phyloP scores from a whole-genome alignment of 2,888 invertebrate species.

The Dichetophora obliterata region DNA sequence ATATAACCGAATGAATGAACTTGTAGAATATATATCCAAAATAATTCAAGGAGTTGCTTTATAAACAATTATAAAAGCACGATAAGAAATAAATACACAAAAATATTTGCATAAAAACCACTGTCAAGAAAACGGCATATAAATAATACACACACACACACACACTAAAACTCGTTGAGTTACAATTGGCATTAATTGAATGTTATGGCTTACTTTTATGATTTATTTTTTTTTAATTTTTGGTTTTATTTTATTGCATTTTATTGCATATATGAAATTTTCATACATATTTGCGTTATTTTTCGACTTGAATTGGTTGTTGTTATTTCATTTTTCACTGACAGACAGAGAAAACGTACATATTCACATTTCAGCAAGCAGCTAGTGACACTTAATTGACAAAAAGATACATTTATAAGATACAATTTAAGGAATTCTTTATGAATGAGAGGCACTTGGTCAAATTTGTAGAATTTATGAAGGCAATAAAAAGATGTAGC shows the following conservation, averaged over 20 bases:
- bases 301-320: not conserved
- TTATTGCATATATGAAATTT: not conserved
- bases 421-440: not conserved
- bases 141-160: not conserved
- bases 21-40: not conserved
- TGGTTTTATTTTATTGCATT: not conserved
- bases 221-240: constrained; percentile 6
- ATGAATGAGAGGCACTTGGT: too few species aligned
- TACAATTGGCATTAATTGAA: constrained; percentile 38
- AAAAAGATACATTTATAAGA: not conserved
- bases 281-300: not conserved
- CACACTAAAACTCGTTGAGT: constrained; percentile 44
- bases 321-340: constrained; percentile 2
- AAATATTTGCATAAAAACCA: not conserved
- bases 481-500: too few species aligned
- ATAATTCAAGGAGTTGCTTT: not conserved
- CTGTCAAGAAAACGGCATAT: not conserved
- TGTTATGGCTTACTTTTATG: constrained; percentile 12
- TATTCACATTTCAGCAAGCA: not conserved
- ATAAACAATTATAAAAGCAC: not conserved
- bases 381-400: not conserved
- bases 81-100: constrained; percentile 21
- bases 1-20: not conserved
- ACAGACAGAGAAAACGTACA: not conserved
- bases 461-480: too few species aligned